Percentiles rank a stretch among this genome's conserved stretches.
phyloP scores from a whole-genome alignment of 2,797 vertebrate species.

The Dendrocincla tyrannina region DNA sequence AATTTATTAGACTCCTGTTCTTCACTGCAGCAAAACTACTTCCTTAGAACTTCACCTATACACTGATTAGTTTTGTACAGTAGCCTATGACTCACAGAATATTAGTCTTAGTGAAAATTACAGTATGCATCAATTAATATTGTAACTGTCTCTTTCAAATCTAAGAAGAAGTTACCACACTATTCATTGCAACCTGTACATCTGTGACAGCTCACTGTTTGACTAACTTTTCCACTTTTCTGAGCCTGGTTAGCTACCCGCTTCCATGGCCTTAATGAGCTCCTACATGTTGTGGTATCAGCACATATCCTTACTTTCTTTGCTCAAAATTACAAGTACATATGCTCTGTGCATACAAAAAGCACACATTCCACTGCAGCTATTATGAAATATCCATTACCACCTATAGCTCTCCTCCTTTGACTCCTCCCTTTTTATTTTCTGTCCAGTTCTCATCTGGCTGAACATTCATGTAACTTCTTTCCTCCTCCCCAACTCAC shows the following conservation, averaged over 20 bases:
- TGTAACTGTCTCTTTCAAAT: not conserved
- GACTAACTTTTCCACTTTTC: not conserved
- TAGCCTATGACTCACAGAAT: not conserved
- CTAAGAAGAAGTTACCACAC: not conserved
- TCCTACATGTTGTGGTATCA: fast-evolving
- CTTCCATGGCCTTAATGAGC: not conserved
- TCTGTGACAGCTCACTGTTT: not conserved
- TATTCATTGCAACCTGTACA: not conserved
- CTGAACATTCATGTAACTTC: not conserved
- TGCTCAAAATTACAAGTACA: not conserved
- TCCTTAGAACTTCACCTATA: not conserved
- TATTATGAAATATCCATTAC: not conserved
- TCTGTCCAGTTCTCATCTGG: not conserved
- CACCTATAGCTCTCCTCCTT: not conserved
- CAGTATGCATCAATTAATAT: not conserved
- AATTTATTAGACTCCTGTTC: not conserved
- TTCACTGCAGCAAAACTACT: not conserved
- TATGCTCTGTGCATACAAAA: not conserved
- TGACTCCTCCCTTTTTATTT: not conserved
- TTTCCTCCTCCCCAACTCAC: not conserved
- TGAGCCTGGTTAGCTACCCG: not conserved
- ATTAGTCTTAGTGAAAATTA: not conserved
- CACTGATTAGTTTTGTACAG: not conserved
- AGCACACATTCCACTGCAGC: not conserved
- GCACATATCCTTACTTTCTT: not conserved